Conservation (phyloP, 1,140 invertebrate species). For the Aphidius ervi region DNA sequence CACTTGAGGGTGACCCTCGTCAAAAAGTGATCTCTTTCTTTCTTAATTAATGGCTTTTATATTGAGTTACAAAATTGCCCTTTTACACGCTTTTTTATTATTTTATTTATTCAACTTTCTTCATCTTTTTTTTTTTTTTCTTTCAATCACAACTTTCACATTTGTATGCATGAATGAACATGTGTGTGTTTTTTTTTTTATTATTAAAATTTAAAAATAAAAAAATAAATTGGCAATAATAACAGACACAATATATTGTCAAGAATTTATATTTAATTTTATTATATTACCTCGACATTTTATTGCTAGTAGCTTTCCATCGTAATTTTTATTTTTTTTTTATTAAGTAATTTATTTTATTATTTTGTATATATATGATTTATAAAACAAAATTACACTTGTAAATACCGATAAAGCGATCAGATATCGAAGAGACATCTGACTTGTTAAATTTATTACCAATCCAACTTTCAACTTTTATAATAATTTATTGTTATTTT, state of each 20-base stretch:
- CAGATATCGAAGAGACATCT: slow-evolving; percentile 26
- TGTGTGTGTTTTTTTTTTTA: no score
- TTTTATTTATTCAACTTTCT: slow-evolving; percentile 1
- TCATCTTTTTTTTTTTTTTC: neutral
- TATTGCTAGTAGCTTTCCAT: slow-evolving; percentile 11
- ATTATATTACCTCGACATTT: slow-evolving; percentile 11
- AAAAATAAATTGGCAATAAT: no score
- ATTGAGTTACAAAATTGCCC: slow-evolving; percentile 18
- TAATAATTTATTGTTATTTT: no score
- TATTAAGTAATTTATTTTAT: slow-evolving; percentile 27
- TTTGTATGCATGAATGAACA: no score
- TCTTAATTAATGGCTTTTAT: slow-evolving; percentile 17
- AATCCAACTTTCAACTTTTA: no score
- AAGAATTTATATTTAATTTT: neutral
- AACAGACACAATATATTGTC: neutral
- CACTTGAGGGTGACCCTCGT: neutral
- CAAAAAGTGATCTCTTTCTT: slow-evolving; percentile 13
- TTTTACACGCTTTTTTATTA: slow-evolving; percentile 4
- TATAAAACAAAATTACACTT: slow-evolving; percentile 34
- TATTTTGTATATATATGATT: slow-evolving; percentile 30
- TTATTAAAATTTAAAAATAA: no score
- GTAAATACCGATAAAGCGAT: slow-evolving; percentile 37
- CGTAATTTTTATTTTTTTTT: slow-evolving; percentile 28
- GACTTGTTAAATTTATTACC: no score
- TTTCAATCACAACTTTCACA: neutral